Conservation (phyloP, 2,797 vertebrate species). For the Tapera naevia region DNA sequence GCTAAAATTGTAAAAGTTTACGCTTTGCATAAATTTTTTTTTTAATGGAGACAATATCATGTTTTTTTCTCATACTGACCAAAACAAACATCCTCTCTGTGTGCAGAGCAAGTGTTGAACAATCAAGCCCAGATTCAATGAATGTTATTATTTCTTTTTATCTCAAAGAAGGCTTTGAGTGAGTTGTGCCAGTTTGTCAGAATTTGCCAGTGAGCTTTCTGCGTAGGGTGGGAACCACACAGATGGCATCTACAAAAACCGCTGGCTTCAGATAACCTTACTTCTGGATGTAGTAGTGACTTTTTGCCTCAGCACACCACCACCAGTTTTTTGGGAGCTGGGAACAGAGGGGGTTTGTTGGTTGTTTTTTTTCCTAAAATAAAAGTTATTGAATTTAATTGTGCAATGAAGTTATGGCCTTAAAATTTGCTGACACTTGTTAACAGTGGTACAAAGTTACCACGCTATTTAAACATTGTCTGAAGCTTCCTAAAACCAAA, state of each 20-base stretch:
- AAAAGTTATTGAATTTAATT: slow-evolving; percentile 16
- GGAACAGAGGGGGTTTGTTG: background rate
- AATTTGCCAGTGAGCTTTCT: background rate
- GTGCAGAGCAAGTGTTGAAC: slow-evolving; percentile 45
- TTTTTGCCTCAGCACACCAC: background rate
- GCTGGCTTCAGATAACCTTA: slow-evolving; percentile 16
- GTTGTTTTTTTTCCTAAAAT: background rate
- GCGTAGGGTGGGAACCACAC: background rate
- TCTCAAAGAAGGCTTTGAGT: slow-evolving; percentile 31
- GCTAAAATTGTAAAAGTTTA: slow-evolving; percentile 69
- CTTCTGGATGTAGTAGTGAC: slow-evolving; percentile 45
- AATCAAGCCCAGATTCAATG: slow-evolving; percentile 46
- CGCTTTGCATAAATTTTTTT: background rate
- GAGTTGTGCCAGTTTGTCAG: background rate
- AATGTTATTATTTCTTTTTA: slow-evolving; percentile 1
- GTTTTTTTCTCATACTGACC: background rate
- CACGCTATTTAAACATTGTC: background rate
- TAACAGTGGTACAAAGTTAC: background rate
- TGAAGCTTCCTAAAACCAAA: slow-evolving; percentile 17
- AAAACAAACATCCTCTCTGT: slow-evolving; percentile 36
- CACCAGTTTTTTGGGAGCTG: rapidly evolving
- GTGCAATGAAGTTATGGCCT: slow-evolving; percentile 26
- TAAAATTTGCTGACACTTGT: slow-evolving; percentile 45
- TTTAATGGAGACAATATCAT: background rate
- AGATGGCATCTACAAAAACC: background rate